Base-by-base conservation (phyloP, 2,888 invertebrate genomes). In the Conops quadrifasciatus region DNA sequence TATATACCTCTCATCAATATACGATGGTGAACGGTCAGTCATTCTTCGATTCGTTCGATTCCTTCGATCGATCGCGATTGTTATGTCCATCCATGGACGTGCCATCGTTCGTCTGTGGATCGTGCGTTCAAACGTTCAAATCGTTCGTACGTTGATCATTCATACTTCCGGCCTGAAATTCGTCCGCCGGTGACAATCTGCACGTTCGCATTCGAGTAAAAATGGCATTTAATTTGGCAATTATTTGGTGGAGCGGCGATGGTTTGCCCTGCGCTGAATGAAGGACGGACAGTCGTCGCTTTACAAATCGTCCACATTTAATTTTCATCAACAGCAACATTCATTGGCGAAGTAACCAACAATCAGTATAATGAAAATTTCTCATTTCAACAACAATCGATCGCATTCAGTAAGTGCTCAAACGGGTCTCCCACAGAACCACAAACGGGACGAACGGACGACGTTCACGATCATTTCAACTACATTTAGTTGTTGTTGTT, bases 281-380 rank as follows among this genome's bases (percentile, higher is more conserved):
- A 4, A 13, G 51, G 16, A 13, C 11, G 51, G 47, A n/a, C 15
- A n/a, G 26, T 47, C 19, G 47, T 43, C 21, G 36, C n/a, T 21
- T 56, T 26, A 16, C 63, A 69, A 67, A 62, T 68, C 71, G 72
- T 66, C 67, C 67, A 74, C 83, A 83, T 83, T 83, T 82, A 83
- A 83, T 83, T 83, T 83, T 81, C 82, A 81, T 79, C 80, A 82
- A 80, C 82, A 79, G 36, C 36, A 60, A 47, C 59, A 62, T 65
- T 30, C 49, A 30, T 19, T 60, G 2, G 16, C 7, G 28, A n/a
- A 49, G 21, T 81, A 83, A 83, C 83, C 82, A 81, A 77, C 80
- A 82, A 81, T 83, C 83, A 82, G 79, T 80, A 16, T 28, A 80
- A 80, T 75, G 30, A 68, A 51, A 68, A 36, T 62, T 62, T 58